Evolutionary conservation across 2,888 invertebrate species (phyloP), one percentile per base, ranked within the genome.

Genomic region (Muscina levida): DNA sequence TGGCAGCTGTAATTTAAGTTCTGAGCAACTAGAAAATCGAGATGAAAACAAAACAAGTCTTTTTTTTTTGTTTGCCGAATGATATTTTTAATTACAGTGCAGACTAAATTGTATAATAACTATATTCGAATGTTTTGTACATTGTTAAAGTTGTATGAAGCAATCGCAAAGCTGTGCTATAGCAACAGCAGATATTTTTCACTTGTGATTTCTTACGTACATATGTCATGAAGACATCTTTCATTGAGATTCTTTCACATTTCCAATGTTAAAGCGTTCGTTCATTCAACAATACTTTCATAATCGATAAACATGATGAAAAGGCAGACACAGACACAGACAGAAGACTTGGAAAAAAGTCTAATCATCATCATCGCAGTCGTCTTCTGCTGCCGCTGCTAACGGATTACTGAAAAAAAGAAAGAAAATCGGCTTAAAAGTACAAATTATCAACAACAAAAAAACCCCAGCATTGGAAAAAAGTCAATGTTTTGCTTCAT

Each of bases 391-490:
- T n/a, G n/a, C n/a, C n/a, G n/a, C n/a, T n/a, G n/a, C 22, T 39
- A 67, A 19, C 19, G 37, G 67, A 39, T 67, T 51, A 67, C 37
- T n/a, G n/a, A n/a, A n/a, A n/a, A 51, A 51, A 11, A 59, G 8
- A 37, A 67, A 67, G 51, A 67, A 67, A 67, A 67, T 51, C 51
- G 37, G 53, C 67, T 67, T 67, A 67, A 67, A 53, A 10, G 53
- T 22, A 53, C 24, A 53, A 53, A 53, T 17, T 53, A 11, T 22
- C 53, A 8, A 46, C n/a, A 48, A 48, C 48, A 19, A 19, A 4
- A 1, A 46, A 31, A 19, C 15, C 17, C 19, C 19, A 53, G n/a
- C 51, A 10, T 15, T 8, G 2, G 46, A 19, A 19, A 1, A 51
- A 3, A 51, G 31, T 5, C 46, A 24, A 22, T 24, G 53, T 22